phyloP scores from a whole-genome alignment of 2,113 vertebrate species.

The Thalassarche chlororhynchos region DNA sequence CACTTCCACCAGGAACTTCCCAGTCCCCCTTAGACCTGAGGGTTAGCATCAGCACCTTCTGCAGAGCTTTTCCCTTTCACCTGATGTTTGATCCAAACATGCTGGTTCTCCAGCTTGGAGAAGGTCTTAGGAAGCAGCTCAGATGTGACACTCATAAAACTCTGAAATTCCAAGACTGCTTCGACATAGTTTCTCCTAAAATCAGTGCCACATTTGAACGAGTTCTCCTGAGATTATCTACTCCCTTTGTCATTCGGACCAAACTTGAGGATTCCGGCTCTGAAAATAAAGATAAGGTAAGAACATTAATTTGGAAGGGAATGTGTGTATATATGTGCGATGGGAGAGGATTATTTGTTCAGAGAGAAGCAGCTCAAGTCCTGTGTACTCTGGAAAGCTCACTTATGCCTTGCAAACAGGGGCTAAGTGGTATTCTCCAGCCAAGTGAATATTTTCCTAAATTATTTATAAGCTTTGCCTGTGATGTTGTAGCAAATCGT shows the following conservation, averaged over 20 bases:
- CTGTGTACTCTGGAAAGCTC: neutral
- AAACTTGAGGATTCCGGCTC: constrained; percentile 82
- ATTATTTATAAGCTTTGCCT: neutral
- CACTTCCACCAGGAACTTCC: constrained; percentile 80
- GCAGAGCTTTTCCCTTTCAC: constrained; percentile 96
- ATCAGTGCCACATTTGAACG: constrained; percentile 90
- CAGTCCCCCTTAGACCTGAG: constrained; percentile 88
- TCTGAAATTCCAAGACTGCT: constrained; percentile 91
- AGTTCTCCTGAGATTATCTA: constrained; percentile 91
- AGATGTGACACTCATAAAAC: constrained; percentile 87
- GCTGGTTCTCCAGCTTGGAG: constrained; percentile 93
- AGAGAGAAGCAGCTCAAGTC: neutral
- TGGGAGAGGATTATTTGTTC: neutral
- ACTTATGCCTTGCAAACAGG: neutral
- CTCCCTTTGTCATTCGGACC: constrained; percentile 95
- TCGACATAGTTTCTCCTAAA: constrained; percentile 94
- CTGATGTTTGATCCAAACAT: constrained; percentile 92
- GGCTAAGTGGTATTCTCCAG: neutral
- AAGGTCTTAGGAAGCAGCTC: constrained; percentile 91
- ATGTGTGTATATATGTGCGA: neutral
- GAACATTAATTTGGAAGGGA: neutral
- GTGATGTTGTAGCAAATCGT: neutral
- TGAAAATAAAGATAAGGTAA: constrained; percentile 95
- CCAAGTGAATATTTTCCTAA: neutral
- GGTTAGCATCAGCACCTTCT: constrained; percentile 95